Base-by-base conservation (phyloP, 2,888 invertebrate genomes). In the Slavum lentiscoides region DNA sequence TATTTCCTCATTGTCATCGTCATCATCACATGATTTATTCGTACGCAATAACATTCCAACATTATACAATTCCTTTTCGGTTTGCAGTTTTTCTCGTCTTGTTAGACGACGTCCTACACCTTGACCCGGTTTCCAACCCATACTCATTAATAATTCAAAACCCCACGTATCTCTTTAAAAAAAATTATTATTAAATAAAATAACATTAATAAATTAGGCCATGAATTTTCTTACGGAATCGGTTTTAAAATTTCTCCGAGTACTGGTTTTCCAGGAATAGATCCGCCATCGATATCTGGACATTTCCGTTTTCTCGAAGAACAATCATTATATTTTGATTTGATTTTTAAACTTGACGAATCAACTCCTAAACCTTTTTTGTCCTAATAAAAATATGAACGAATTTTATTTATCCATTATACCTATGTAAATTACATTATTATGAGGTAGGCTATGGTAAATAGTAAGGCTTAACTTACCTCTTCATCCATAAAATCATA, bases 401-500 rank as follows among this genome's bases (percentile, higher is more conserved):
- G 75, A 68, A 59, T 19, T 30, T 37, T 37, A 55, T 59, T 49
- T 39, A 53, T 7, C 43, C 43, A 75, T 17, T 49, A 66, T 49
- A 61, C 5, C 6, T 23, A 69, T 0, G 5, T 55, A 9, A 3
- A 17, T 61, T n/a, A 59, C 2, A 2, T 30, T 30, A 30, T 30
- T 30, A 30, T 30, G 30, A 2, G 4, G 30, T 30, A 30, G 30
- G 30, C 30, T 30, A 30, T 30, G 53, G 23, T 76, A 21, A 68
- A 43, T 62, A 23, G 4, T 30, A 30, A 30, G 61, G 19, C 30
- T 49, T 30, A 1, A 21, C 68, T n/a, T 59, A 90, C 90, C 87
- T 99, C 99, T 17, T 95, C 95, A 86, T 99, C 99, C 99, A 99
- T 99, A 85, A 94, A 99, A 88, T 98, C 97, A 86, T 96, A 93